phyloP scores from a whole-genome alignment of 2,113 vertebrate genomes.

The Halcyon malimbica region DNA sequence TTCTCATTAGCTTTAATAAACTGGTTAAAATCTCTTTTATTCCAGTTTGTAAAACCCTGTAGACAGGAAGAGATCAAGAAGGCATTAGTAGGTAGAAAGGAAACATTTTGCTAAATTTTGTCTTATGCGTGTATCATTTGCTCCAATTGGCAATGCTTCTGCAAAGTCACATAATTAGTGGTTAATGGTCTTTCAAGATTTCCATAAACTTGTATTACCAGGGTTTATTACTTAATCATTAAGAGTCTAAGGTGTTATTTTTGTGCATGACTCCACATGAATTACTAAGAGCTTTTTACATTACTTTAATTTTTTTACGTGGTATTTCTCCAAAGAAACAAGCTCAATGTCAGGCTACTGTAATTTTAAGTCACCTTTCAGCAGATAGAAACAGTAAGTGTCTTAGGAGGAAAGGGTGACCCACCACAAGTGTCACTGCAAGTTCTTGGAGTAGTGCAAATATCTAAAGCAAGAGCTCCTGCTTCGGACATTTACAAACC shows the following conservation, averaged over 20 bases:
- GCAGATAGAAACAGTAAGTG: not conserved
- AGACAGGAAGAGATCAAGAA: slow-evolving; percentile 18
- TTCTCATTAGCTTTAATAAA: slow-evolving; percentile 94
- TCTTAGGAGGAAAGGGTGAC: not conserved
- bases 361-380: not conserved
- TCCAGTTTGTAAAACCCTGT: slow-evolving; percentile 91
- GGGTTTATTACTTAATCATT: slow-evolving; percentile 12
- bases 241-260: not conserved
- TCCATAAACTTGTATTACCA: not conserved
- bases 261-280: not conserved
- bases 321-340: not conserved
- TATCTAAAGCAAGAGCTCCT: slow-evolving; percentile 10
- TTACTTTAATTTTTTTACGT: not conserved
- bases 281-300: not conserved
- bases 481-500: not conserved
- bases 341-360: not conserved
- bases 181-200: slow-evolving; percentile 9
- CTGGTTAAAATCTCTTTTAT: slow-evolving; percentile 91
- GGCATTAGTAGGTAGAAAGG: not conserved
- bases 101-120: not conserved
- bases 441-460: not conserved
- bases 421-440: not conserved
- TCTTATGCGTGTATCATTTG: not conserved
- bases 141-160: not conserved
- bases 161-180: not conserved